Percentiles rank a stretch among this genome's conserved stretches.
These are phyloP conservation scores for Perccottus glenii DNA, from an alignment of 2,113 vertebrate genomes.

Conservation along the genomic window DNA sequence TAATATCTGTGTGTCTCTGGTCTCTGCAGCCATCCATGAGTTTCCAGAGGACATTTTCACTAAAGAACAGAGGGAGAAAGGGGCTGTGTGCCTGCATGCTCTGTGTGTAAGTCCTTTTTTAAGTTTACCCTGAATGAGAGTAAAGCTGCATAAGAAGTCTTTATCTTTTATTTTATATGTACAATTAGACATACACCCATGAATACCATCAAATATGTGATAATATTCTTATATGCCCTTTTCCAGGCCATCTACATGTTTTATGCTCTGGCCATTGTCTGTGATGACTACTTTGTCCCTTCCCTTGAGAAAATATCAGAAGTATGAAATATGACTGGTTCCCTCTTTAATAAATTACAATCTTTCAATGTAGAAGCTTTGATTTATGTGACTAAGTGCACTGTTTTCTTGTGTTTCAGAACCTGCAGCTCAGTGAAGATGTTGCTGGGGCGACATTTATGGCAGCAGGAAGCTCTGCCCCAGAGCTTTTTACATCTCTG, in stretches of 20 bases:
- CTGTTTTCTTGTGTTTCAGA: slow-evolving; percentile 56
- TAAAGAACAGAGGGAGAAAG: slow-evolving; percentile 77
- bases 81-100: slow-evolving; percentile 78
- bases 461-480: slow-evolving; percentile 83
- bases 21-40: slow-evolving; percentile 77
- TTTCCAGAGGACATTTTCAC: slow-evolving; percentile 82
- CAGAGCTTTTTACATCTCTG: slow-evolving; percentile 82
- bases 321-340: slow-evolving; percentile 60
- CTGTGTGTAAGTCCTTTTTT: slow-evolving; percentile 76
- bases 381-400: not conserved
- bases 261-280: slow-evolving; percentile 82
- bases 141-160: not conserved
- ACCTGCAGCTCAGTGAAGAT: slow-evolving; percentile 82
- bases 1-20: not conserved
- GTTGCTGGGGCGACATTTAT: slow-evolving; percentile 83
- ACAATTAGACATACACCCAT: not conserved
- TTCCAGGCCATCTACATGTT: slow-evolving; percentile 83
- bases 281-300: slow-evolving; percentile 83
- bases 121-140: not conserved
- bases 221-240: not conserved
- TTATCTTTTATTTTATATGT: not conserved
- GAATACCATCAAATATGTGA: not conserved
- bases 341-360: not conserved
- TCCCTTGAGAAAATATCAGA: slow-evolving; percentile 84
- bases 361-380: not conserved